phyloP scores from a whole-genome alignment of 2,797 vertebrate genomes.

The Pygocentrus nattereri region DNA sequence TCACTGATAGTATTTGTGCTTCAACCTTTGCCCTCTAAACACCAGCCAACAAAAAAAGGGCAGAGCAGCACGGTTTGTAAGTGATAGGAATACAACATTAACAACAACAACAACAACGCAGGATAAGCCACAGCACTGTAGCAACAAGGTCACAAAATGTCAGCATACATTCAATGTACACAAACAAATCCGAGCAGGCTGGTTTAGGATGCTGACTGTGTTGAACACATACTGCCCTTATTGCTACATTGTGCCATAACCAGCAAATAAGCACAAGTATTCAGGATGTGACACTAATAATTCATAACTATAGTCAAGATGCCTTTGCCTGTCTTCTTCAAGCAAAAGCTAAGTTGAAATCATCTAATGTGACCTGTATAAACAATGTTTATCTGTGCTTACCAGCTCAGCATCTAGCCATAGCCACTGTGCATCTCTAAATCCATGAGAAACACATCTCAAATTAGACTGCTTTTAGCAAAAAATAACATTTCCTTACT shows the following conservation, averaged over 20 bases:
- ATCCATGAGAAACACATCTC: neutral
- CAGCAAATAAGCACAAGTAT: neutral
- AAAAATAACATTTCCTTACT: neutral
- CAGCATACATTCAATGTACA: conserved; percentile 16
- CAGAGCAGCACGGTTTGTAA: neutral
- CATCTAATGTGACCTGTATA: neutral
- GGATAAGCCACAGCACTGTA: neutral
- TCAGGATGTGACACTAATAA: neutral
- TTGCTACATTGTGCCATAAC: neutral
- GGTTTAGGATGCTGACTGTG: neutral
- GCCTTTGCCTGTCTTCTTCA: neutral
- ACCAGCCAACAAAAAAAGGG: neutral
- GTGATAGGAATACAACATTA: neutral
- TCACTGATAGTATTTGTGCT: neutral
- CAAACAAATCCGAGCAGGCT: neutral
- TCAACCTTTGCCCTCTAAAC: neutral
- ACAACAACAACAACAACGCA: neutral
- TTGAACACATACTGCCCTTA: neutral
- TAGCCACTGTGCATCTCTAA: neutral
- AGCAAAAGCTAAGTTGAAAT: neutral
- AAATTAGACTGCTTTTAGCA: conserved; percentile 22
- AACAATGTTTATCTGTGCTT: conserved; percentile 8
- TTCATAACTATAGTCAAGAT: neutral
- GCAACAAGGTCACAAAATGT: neutral
- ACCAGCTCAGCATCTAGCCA: neutral